A percentile compares a stretch with the other conserved stretches of the same genome.
Conservation (phyloP, 2,888 invertebrate genomes). For the Eilema sororculum region DNA sequence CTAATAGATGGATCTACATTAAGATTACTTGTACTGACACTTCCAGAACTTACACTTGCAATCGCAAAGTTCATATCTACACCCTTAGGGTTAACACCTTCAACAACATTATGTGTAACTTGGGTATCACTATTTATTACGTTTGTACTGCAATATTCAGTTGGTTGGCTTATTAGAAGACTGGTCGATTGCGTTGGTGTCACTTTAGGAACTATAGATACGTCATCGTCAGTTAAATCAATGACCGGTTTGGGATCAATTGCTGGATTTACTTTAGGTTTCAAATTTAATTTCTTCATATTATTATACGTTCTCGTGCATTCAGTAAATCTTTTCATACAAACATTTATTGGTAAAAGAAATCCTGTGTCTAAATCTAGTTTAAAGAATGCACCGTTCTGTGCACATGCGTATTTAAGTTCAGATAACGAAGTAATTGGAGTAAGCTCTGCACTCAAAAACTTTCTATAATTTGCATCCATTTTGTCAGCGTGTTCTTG, state of each 20-base stretch:
- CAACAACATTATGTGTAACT: neutral
- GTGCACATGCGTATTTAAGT: slow-evolving; percentile 68
- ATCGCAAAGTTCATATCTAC: neutral
- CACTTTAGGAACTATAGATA: neutral
- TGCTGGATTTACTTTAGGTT: neutral
- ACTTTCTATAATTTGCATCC: neutral
- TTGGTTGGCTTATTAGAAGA: neutral
- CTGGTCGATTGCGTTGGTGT: neutral
- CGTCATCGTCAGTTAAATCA: slow-evolving; percentile 72
- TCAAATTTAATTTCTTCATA: neutral
- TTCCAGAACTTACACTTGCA: neutral
- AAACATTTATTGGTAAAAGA: slow-evolving; percentile 70
- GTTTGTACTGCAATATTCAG: neutral
- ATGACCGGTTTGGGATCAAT: slow-evolving; percentile 50
- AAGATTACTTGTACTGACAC: neutral
- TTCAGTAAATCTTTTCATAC: slow-evolving; percentile 55
- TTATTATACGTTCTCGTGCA: neutral
- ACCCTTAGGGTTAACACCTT: neutral
- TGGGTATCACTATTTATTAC: neutral
- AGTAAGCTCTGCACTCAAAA: slow-evolving; percentile 26
- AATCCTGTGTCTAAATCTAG: slow-evolving; percentile 66
- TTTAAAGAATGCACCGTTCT: slow-evolving; percentile 71
- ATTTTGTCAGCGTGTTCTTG: neutral
- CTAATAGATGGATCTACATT: neutral
- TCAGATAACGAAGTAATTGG: slow-evolving; percentile 66